phyloP scores from a whole-genome alignment of 2,113 vertebrate species.

The Grantiella picta region DNA sequence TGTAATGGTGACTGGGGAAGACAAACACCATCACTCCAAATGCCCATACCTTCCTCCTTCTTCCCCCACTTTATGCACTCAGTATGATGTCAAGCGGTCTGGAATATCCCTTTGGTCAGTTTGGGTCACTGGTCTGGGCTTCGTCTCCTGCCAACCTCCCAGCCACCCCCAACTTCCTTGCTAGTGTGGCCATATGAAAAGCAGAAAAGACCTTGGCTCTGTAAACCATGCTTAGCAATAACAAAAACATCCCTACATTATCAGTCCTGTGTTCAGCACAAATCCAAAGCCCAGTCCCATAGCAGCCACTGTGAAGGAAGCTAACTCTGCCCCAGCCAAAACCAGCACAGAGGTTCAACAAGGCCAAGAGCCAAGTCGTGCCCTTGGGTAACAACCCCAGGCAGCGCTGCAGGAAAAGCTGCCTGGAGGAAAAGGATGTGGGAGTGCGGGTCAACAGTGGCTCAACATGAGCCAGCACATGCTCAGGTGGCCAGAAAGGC shows the following conservation, averaged over 20 bases:
- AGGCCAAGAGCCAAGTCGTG: neutral
- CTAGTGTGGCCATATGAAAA: neutral
- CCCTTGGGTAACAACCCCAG: neutral
- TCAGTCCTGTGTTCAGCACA: neutral
- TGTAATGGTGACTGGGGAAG: neutral
- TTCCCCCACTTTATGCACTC: neutral
- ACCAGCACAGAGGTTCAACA: neutral
- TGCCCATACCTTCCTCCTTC: neutral
- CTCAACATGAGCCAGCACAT: neutral
- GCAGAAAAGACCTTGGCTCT: neutral
- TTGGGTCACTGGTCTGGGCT: neutral
- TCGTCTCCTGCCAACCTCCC: neutral
- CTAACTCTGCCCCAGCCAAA: neutral
- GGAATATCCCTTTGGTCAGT: neutral
- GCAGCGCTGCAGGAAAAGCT: neutral
- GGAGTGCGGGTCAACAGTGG: neutral
- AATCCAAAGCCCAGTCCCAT: neutral
- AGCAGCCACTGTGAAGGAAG: neutral
- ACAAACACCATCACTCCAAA: neutral
- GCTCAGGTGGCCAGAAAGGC: neutral
- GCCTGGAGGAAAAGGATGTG: neutral
- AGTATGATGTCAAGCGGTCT: neutral
- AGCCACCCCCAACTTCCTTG: neutral
- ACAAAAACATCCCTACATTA: neutral
- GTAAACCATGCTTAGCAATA: neutral